Conservation (phyloP, 2,888 invertebrate species). For the Erannis defoliaria region DNA sequence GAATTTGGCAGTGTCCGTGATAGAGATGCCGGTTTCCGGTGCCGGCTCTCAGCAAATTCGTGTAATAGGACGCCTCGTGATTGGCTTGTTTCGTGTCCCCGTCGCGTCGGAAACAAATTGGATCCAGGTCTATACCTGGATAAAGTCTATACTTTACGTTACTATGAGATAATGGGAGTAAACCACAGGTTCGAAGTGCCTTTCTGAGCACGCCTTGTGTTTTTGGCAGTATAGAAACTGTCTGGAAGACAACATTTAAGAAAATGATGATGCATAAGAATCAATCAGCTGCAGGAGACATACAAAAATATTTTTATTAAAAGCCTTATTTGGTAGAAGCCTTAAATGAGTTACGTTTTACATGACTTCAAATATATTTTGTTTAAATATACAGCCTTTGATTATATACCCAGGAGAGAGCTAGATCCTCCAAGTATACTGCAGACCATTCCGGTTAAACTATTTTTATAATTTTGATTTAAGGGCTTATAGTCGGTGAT, state of each 20-base stretch:
- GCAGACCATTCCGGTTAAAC: no score
- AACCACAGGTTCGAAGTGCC: constrained; percentile 12
- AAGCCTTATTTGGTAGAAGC: no score
- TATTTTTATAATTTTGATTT: no score
- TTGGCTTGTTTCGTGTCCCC: constrained; percentile 77
- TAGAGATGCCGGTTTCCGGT: constrained; percentile 33
- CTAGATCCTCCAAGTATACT: no score
- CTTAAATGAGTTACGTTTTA: no score
- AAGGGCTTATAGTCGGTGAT: no score
- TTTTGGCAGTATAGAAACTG: background rate
- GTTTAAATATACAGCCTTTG: no score
- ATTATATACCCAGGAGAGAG: no score
- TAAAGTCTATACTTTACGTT: constrained; percentile 68
- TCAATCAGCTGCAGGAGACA: no score
- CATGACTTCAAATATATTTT: no score
- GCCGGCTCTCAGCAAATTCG: constrained; percentile 60
- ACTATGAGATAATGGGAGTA: constrained; percentile 57
- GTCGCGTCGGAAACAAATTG: constrained; percentile 78
- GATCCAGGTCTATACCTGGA: no score
- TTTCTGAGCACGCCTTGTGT: background rate
- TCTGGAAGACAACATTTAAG: background rate
- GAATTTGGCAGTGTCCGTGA: background rate
- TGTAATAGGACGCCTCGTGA: constrained; percentile 73
- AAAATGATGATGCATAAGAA: background rate
- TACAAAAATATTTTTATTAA: no score